Evolutionary conservation across 2,888 invertebrate species (phyloP).

Genomic region (Drosophila picticornis): DNA sequence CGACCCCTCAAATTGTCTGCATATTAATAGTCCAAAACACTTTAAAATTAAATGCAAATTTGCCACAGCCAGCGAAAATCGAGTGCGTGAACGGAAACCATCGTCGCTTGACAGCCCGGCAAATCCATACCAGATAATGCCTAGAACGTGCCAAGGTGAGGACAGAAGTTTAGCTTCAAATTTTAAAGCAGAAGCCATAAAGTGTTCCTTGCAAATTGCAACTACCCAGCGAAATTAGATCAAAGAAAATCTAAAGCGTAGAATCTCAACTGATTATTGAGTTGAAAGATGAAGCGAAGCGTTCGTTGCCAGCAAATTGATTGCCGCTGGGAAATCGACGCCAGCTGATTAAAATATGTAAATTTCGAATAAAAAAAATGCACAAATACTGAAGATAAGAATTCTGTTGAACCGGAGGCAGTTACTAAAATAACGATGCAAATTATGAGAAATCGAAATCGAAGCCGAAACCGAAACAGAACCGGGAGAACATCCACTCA

Average conservation of each 20-base stretch:
- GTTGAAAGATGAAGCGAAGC: conserved; percentile 20
- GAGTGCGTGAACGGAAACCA: conserved; percentile 19
- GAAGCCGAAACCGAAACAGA: conserved; percentile 1
- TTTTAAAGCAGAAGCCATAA: conserved; percentile 7
- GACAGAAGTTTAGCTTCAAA: conserved; percentile 22
- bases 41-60: conserved; percentile 72
- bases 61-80: conserved; percentile 9
- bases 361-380: conserved; percentile 53
- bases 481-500: conserved; percentile 11
- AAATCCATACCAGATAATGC: conserved; percentile 19
- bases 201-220: conserved; percentile 23
- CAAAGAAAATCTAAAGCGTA: conserved; percentile 38
- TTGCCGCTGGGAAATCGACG: conserved; percentile 72
- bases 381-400: conserved; percentile 9
- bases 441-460: conserved; percentile 50
- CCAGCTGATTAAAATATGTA: conserved; percentile 71
- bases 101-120: conserved; percentile 21
- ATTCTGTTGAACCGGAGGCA: neutral
- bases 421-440: conserved; percentile 9
- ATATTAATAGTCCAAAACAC: conserved; percentile 29
- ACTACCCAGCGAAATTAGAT: conserved; percentile 40
- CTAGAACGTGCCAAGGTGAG: neutral
- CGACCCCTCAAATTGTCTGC: conserved; percentile 17
- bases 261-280: conserved; percentile 44
- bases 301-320: conserved; percentile 46